Percentiles rank a stretch among this genome's conserved stretches.
These are phyloP conservation scores for Pithys albifrons DNA, from an alignment of 2,113 vertebrate species.

Conservation along the genomic window DNA sequence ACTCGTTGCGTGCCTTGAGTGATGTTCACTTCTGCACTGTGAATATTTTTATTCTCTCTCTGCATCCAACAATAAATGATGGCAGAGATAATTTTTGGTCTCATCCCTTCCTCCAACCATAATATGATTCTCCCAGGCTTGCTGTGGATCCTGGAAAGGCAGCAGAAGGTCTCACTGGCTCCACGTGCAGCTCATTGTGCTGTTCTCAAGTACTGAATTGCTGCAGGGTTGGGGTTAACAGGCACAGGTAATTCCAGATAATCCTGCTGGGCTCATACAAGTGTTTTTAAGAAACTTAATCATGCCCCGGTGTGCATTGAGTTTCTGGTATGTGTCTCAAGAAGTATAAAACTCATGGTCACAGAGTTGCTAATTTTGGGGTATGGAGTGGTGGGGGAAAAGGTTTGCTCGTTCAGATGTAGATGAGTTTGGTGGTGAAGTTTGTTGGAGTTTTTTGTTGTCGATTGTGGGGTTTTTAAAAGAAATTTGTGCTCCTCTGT, in stretches of 20 bases:
- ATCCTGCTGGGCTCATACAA: neutral
- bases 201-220: neutral
- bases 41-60: neutral
- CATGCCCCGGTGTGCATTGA: accelerated
- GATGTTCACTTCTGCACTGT: neutral
- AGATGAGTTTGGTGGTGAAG: neutral
- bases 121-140: neutral
- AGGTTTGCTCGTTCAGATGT: accelerated
- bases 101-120: neutral
- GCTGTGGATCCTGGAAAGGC: neutral
- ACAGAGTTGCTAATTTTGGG: accelerated
- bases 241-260: accelerated
- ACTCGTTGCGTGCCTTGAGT: neutral
- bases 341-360: neutral
- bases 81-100: neutral
- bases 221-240: neutral
- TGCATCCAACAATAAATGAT: neutral
- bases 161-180: neutral
- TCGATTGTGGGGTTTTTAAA: neutral
- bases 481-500: neutral
- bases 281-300: neutral
- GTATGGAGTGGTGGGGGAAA: accelerated
- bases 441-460: neutral
- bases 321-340: neutral
- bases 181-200: neutral